Conservation (phyloP, 2,113 vertebrate species). For the Nothoprocta perdicaria region DNA sequence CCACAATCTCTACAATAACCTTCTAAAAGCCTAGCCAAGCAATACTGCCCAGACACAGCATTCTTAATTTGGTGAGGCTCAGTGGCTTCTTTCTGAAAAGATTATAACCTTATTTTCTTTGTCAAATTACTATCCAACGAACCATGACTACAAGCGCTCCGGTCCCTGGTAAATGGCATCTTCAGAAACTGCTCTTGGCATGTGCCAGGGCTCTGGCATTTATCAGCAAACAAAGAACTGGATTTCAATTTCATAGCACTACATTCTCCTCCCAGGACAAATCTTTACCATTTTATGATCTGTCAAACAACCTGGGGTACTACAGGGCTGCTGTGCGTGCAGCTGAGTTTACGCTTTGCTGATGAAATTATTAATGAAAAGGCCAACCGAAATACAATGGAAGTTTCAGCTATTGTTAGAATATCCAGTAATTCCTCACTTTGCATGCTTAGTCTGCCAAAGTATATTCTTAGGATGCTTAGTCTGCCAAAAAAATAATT, state of each 20-base stretch:
- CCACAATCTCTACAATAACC: slow-evolving; percentile 9
- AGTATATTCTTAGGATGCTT: neutral
- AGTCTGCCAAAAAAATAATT: neutral
- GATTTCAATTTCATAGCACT: neutral
- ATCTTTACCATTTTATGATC: neutral
- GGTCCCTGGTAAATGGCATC: slow-evolving; percentile 27
- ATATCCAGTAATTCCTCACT: neutral
- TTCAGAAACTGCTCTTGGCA: slow-evolving; percentile 27
- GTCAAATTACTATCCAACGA: slow-evolving; percentile 59
- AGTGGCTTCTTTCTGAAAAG: slow-evolving; percentile 33
- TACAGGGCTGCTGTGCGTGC: neutral
- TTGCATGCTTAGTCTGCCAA: neutral
- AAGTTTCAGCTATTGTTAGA: neutral
- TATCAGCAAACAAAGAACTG: neutral
- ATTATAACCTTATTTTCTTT: slow-evolving; percentile 59
- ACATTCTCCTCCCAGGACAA: neutral
- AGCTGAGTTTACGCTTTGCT: neutral
- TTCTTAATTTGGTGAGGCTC: slow-evolving; percentile 16
- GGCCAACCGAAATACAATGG: neutral
- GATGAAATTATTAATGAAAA: neutral
- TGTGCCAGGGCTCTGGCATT: neutral
- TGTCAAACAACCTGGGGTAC: neutral
- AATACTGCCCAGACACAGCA: neutral
- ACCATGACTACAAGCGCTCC: slow-evolving; percentile 27
- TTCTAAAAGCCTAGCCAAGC: slow-evolving; percentile 18